Percentiles rank a stretch among this genome's conserved stretches.
These are phyloP conservation scores for Sebastes vulpes DNA, from an alignment of 2,797 vertebrate species.

Conservation along the genomic window DNA sequence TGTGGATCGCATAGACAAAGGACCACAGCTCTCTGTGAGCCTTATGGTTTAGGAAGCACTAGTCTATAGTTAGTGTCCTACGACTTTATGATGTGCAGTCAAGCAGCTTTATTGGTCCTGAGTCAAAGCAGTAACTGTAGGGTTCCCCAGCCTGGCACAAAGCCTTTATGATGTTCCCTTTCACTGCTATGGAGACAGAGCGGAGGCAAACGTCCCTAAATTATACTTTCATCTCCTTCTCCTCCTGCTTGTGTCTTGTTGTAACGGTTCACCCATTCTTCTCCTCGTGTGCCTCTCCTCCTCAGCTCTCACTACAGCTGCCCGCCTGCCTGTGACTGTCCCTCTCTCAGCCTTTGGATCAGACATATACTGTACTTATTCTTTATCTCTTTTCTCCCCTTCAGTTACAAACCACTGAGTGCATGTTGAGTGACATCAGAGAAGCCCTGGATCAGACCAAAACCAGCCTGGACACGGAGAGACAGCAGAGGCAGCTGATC, in stretches of 20 bases:
- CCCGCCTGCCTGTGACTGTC: background rate
- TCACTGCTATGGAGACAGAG: conserved; percentile 68
- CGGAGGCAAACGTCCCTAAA: conserved; percentile 50
- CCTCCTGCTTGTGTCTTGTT: conserved; percentile 9
- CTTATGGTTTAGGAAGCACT: conserved; percentile 22
- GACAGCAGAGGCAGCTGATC: conserved; percentile 41
- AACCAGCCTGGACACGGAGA: conserved; percentile 22
- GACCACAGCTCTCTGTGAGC: background rate
- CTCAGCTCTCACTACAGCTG: conserved; percentile 5
- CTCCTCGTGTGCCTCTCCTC: conserved; percentile 4
- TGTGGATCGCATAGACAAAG: background rate
- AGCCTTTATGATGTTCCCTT: conserved; percentile 69
- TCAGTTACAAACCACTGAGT: conserved; percentile 49
- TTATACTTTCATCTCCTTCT: conserved; percentile 38
- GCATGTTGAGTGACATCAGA: conserved; percentile 17
- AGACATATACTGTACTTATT: background rate
- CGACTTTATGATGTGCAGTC: conserved; percentile 65
- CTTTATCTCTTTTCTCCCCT: background rate
- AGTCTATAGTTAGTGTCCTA: conserved; percentile 35
- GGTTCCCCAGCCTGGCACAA: conserved; percentile 60
- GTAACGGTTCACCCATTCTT: conserved; percentile 20
- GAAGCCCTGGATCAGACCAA: conserved; percentile 46
- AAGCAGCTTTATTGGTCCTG: conserved; percentile 61
- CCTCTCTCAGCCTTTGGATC: conserved; percentile 7
- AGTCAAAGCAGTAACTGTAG: conserved; percentile 61